These are phyloP conservation scores for Spodoptera litura DNA, from an alignment of 1,140 invertebrate genomes.

Conservation along the genomic window DNA sequence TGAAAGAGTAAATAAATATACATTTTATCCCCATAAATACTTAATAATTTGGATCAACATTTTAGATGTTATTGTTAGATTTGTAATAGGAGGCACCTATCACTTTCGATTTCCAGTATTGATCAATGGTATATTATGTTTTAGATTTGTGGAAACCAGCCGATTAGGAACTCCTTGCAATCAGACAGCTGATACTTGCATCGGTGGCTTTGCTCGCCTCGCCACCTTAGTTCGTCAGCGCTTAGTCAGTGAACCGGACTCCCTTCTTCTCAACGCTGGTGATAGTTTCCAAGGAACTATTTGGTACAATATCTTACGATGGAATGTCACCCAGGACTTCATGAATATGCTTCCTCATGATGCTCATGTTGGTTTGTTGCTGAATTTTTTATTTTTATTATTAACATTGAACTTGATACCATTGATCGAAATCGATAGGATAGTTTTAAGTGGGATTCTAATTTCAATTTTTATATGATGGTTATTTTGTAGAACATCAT, in stretches of 20 bases:
- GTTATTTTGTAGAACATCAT: too few species aligned
- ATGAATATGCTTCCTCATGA: conserved; percentile 90
- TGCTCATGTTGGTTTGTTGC: conserved; percentile 88
- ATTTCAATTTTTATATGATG: too few species aligned
- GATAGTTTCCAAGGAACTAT: conserved; percentile 93
- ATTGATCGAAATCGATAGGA: too few species aligned
- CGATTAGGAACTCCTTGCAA: conserved; percentile 87
- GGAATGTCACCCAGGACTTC: conserved; percentile 89
- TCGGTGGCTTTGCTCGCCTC: conserved; percentile 90
- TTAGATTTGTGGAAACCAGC: conserved; percentile 89
- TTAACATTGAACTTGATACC: background rate
- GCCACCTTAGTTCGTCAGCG: conserved; percentile 83
- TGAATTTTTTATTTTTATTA: background rate
- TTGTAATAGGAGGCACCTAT: too few species aligned
- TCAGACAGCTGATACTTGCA: conserved; percentile 72
- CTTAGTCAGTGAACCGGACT: conserved; percentile 85
- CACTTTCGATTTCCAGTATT: too few species aligned
- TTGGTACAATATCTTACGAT: conserved; percentile 90
- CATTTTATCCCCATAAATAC: too few species aligned
- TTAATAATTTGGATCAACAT: too few species aligned
- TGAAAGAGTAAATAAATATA: too few species aligned
- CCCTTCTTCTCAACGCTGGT: conserved; percentile 90
- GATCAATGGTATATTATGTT: conserved; percentile 25
- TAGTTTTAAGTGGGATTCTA: too few species aligned
- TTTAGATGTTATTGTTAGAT: too few species aligned